A percentile compares a stretch with the other conserved stretches of the same genome.
phyloP scores from a whole-genome alignment of 2,797 vertebrate genomes.

The Sciurus vulgaris region DNA sequence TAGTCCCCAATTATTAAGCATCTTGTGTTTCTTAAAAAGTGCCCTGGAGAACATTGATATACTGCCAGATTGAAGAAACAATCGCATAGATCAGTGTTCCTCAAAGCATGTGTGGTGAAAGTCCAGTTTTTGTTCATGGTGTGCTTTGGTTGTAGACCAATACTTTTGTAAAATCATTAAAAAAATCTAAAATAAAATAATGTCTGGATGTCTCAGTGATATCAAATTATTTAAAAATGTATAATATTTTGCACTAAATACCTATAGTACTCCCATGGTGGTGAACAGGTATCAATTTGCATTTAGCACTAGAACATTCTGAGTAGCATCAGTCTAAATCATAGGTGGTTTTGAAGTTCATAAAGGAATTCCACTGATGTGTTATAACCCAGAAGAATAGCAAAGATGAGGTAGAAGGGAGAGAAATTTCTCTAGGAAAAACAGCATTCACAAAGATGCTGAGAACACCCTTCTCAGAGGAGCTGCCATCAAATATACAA shows the following conservation, averaged over 20 bases:
- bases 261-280: background rate
- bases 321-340: background rate
- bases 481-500: background rate
- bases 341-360: background rate
- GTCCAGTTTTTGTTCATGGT: background rate
- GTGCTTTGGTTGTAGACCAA: background rate
- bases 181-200: background rate
- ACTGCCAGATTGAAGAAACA: background rate
- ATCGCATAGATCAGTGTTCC: background rate
- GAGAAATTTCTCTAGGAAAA: background rate
- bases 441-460: background rate
- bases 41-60: background rate
- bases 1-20: background rate
- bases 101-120: background rate
- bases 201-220: background rate
- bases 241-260: background rate
- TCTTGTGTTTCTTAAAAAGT: background rate
- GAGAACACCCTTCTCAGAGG: background rate
- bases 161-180: background rate
- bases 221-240: background rate
- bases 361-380: background rate
- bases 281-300: background rate
- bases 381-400: background rate
- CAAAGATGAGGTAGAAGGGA: background rate
- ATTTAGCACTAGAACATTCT: background rate